These are phyloP conservation scores for Barypeithes pellucidus DNA, from an alignment of 2,888 invertebrate genomes.

Conservation along the genomic window DNA sequence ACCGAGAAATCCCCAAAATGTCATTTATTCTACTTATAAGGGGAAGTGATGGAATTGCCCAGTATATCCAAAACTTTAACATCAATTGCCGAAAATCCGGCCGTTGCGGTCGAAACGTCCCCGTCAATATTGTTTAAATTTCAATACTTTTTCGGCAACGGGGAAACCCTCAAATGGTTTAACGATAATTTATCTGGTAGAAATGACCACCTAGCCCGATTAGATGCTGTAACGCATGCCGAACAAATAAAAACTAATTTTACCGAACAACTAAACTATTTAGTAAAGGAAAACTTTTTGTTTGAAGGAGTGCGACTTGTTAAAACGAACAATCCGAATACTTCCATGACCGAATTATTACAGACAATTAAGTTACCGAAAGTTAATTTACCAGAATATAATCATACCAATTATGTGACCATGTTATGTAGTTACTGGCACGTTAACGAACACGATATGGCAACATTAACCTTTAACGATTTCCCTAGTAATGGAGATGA, in stretches of 20 bases:
- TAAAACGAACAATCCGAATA: too few species aligned
- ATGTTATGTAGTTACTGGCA: background rate
- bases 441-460: background rate
- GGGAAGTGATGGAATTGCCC: background rate
- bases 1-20: background rate
- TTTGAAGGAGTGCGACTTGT: background rate
- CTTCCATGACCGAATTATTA: background rate
- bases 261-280: background rate
- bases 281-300: slow-evolving; percentile 10
- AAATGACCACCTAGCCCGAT: background rate
- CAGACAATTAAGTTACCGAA: background rate
- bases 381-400: background rate
- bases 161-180: background rate
- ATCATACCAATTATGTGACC: background rate
- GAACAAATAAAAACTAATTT: background rate
- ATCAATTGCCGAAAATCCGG: background rate
- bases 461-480: background rate
- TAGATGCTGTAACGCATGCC: background rate
- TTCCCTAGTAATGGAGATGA: too few species aligned
- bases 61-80: background rate
- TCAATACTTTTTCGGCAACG: slow-evolving; percentile 1
- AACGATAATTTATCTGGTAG: background rate
- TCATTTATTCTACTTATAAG: slow-evolving; percentile 7
- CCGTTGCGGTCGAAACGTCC: background rate
- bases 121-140: background rate